These are phyloP conservation scores for Chaenocephalus aceratus DNA, from an alignment of 2,113 vertebrate species.

Conservation along the genomic window DNA sequence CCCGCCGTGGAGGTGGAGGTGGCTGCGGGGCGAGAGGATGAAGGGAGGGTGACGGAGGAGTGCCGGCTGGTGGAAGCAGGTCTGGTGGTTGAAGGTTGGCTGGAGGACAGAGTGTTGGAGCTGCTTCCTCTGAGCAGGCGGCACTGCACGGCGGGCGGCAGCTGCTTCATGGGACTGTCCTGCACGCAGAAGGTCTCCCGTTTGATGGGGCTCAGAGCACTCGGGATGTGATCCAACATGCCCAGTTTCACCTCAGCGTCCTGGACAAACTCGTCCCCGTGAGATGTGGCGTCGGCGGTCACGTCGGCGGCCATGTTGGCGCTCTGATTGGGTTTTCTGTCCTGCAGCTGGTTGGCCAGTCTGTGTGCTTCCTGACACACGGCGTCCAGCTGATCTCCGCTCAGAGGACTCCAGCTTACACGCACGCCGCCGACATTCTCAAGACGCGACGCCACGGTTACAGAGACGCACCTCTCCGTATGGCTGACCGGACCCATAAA, in stretches of 20 bases:
- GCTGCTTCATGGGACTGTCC: slow-evolving; percentile 83
- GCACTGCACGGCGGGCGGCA: slow-evolving; percentile 77
- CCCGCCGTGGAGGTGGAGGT: slow-evolving; percentile 70
- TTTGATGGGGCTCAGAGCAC: slow-evolving; percentile 84
- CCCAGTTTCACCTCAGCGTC: slow-evolving; percentile 83
- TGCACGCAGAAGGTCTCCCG: slow-evolving; percentile 89
- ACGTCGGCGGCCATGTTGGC: not conserved
- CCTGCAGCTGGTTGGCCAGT: slow-evolving; percentile 86
- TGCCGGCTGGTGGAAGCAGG: too few relatives aligned
- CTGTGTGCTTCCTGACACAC: slow-evolving; percentile 90
- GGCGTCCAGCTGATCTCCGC: slow-evolving; percentile 87
- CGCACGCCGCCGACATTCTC: not conserved
- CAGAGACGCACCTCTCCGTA: slow-evolving; percentile 84
- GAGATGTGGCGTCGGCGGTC: not conserved
- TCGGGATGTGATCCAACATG: slow-evolving; percentile 75
- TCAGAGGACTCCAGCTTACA: slow-evolving; percentile 85
- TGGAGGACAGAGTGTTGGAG: not conserved
- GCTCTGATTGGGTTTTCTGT: slow-evolving; percentile 18
- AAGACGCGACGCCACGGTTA: slow-evolving; percentile 42
- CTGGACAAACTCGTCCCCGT: slow-evolving; percentile 85
- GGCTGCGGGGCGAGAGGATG: not conserved
- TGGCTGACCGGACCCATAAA: slow-evolving; percentile 87
- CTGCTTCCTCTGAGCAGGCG: slow-evolving; percentile 15
- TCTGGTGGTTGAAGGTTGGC: not conserved
- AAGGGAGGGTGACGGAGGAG: not conserved